Conservation (phyloP, 2,113 vertebrate genomes). For the Neogobius melanostomus region DNA sequence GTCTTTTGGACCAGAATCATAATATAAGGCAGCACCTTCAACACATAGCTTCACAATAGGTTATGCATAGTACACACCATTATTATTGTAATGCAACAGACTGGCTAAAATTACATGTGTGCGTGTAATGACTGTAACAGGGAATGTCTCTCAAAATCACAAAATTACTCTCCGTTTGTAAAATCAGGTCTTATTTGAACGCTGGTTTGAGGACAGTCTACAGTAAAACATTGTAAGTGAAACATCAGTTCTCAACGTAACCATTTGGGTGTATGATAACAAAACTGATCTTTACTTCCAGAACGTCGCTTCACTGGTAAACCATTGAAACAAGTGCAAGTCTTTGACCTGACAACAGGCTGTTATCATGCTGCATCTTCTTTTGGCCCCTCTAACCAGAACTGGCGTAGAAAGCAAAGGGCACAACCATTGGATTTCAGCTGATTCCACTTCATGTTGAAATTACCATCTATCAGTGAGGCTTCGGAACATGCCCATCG, state of each 20-base stretch:
- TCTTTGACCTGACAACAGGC: conserved; percentile 18
- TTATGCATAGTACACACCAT: conserved; percentile 2
- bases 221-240: conserved; percentile 16
- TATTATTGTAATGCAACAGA: conserved; percentile 13
- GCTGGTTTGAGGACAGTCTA: conserved; percentile 25
- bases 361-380: conserved; percentile 16
- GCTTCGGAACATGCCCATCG: conserved; percentile 88
- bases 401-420: neutral
- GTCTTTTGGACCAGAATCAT: neutral
- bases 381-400: conserved; percentile 9
- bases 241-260: conserved; percentile 26
- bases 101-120: conserved; percentile 44
- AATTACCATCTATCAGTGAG: conserved; percentile 77
- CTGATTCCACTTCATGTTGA: neutral
- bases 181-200: conserved; percentile 17
- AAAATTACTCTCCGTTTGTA: conserved; percentile 22
- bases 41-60: conserved; percentile 15
- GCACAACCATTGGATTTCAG: neutral
- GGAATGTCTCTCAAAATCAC: conserved; percentile 17
- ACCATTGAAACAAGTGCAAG: conserved; percentile 22
- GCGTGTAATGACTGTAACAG: conserved; percentile 58
- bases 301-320: conserved; percentile 20
- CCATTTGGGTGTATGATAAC: conserved; percentile 19
- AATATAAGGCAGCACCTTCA: neutral
- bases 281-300: conserved; percentile 7